Percentiles rank a stretch among this genome's conserved stretches.
phyloP scores from a whole-genome alignment of 1,140 invertebrate species.

The Hylaeus volcanicus region DNA sequence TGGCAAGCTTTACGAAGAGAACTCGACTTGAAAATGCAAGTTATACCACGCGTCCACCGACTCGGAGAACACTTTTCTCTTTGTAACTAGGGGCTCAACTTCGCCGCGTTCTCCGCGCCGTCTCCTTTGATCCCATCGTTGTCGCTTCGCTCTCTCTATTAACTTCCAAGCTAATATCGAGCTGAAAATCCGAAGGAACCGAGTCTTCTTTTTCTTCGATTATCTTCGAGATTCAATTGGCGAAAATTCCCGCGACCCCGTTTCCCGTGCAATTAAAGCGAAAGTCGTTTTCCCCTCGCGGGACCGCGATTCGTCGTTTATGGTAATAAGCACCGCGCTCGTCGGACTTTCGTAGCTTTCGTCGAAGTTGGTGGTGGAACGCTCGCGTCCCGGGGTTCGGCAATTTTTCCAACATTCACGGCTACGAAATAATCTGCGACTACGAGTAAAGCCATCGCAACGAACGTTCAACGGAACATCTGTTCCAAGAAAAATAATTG shows the following conservation, averaged over 20 bases:
- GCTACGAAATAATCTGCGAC: no score
- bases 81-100: neutral
- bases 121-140: neutral
- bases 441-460: no score
- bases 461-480: no score
- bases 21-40: slow-evolving; percentile 11
- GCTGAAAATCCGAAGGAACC: no score
- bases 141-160: neutral
- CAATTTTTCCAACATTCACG: no score
- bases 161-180: no score
- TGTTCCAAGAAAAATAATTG: no score
- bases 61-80: neutral
- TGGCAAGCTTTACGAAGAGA: neutral
- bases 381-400: no score
- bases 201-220: neutral
- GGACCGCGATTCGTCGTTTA: neutral
- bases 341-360: no score
- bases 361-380: no score
- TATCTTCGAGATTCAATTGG: neutral
- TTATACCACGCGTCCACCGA: neutral
- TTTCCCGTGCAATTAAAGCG: slow-evolving; percentile 7
- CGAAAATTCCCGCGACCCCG: neutral
- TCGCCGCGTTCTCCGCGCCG: neutral
- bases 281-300: neutral
- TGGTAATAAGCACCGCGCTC: neutral